Evolutionary conservation across 2,113 vertebrate genomes (phyloP), one percentile per base, ranked within the genome.

Genomic region (Myotis lucifugus): DNA sequence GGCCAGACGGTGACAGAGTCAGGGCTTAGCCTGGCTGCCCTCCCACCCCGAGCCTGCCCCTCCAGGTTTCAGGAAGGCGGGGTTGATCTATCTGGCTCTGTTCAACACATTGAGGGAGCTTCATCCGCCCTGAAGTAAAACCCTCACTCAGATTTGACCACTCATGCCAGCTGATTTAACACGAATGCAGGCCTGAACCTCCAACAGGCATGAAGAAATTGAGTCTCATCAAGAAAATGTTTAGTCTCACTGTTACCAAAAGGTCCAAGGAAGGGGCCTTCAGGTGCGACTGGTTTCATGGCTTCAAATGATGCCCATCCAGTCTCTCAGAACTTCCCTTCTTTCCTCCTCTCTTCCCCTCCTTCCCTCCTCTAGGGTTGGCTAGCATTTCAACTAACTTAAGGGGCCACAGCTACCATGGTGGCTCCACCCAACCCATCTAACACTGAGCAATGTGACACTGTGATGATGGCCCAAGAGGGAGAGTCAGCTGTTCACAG

Each of bases 321-420:
- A 14, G 66, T 79, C n/a, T 29, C 72, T 50, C 21, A 25, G 32
- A 66, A 32, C 32, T 42, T 8, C 69, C 13, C 21, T 52, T 25
- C 7, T 34, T 29, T 77, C 48, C 46, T n/a, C 48, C 77, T 14
- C 37, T 42, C 70, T 27, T 46, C 15, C 6, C 40, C 25, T 56
- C 40, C 14, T 66, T 3, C 18, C 61, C n/a, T 6, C 23, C 18
- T 50, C 46, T n/a, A 21, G 73, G 19, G n/a, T 67, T 37, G 52
- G 40, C 29, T 48, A 18, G n/a, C 29, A 19, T 67, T 34, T 40
- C 17, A 14, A 8, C 73, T 48, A 3, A 50, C 23, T 56, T 12
- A 7, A 0, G n/a, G 37, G 32, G 8, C 56, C 8, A 0, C 25
- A 40, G 37, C 87, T 70, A n/a, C 67, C 42, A 27, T 1, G 2